These are phyloP conservation scores for Exocentrus adspersus DNA, from an alignment of 2,888 invertebrate genomes.

Conservation along the genomic window DNA sequence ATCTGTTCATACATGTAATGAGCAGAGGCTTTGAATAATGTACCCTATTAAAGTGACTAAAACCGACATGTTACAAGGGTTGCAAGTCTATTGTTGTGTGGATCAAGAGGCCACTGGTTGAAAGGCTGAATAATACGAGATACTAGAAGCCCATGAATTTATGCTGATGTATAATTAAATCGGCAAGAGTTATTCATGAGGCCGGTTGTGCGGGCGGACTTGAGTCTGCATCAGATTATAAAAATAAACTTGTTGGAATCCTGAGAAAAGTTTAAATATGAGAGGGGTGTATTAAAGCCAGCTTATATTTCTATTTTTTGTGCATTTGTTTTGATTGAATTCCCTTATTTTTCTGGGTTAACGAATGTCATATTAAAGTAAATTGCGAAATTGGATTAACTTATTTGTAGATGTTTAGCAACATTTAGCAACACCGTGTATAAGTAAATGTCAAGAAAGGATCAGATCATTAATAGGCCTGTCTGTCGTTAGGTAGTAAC, in stretches of 20 bases:
- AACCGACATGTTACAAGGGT: conserved; percentile 24
- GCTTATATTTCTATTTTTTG: background rate
- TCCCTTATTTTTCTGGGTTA: too few relatives aligned
- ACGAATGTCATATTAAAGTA: too few relatives aligned
- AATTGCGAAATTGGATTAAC: too few relatives aligned
- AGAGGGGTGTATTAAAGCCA: too few relatives aligned
- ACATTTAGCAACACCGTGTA: too few relatives aligned
- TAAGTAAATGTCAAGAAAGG: too few relatives aligned
- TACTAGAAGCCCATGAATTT: conserved; percentile 37
- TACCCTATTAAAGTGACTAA: conserved; percentile 16
- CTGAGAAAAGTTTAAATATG: too few relatives aligned
- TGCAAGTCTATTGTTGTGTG: conserved; percentile 34
- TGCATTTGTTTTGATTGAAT: too few relatives aligned
- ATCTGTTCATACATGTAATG: conserved; percentile 7
- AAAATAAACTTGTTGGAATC: background rate
- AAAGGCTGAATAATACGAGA: conserved; percentile 26
- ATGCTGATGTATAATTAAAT: conserved; percentile 39
- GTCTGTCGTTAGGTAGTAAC: too few relatives aligned
- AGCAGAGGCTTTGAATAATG: conserved; percentile 21
- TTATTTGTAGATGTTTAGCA: too few relatives aligned
- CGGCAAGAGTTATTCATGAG: conserved; percentile 26
- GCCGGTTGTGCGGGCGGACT: conserved; percentile 10
- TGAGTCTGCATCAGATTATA: background rate
- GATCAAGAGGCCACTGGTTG: conserved; percentile 41
- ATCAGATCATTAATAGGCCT: too few relatives aligned